Evolutionary conservation across 2,113 vertebrate genomes (phyloP), one percentile per base, ranked within the genome.

Genomic region (Sceloporus undulatus): DNA sequence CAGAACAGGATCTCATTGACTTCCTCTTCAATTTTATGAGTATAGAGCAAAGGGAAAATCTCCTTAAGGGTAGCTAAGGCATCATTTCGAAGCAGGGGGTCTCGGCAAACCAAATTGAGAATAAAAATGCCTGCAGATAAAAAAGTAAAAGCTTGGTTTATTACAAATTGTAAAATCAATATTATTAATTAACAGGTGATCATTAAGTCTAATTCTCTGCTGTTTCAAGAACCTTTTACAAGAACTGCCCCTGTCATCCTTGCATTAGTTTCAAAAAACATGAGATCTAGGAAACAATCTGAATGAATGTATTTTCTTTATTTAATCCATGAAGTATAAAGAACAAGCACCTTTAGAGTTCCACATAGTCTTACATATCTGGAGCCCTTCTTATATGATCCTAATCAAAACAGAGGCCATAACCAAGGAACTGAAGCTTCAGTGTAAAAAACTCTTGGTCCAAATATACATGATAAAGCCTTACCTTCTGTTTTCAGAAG

Each of bases 71-170:
- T 90, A n/a, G 95, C 96, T 91, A 98, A 88, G 90, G 99, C 98
- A 0, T 95, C 95, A 7, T 96, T 96, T 95, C 97, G 98, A 87
- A 99, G 92, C 79, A 0, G 86, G 1, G 95, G 2, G 14, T 99
- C 98, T 0, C 99, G 98, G 90, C 99, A 99, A 87, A 98, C 99
- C 9, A 99, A 96, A 88, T 99, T 99, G 87, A 99, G 96, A 90
- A 99, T 96, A 34, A 99, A 99, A 74, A 99, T 80, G 54, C 99
- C 99, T 99, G 94, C 34, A 27, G 85, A 52, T 80, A 81, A 65
- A 13, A 0, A 16, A 85, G 3, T 10, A 76, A 56, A 34, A 68
- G 1, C 23, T 29, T 68, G 19, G 40, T 19, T 83, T 68, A 76
- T 76, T 87, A 71, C 13, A 40, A 38, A 76, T 38, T 23, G 40